Percentiles rank a stretch among this genome's conserved stretches.
Conservation (phyloP, 2,113 vertebrate species). For the Dicrurus megarhynchus region DNA sequence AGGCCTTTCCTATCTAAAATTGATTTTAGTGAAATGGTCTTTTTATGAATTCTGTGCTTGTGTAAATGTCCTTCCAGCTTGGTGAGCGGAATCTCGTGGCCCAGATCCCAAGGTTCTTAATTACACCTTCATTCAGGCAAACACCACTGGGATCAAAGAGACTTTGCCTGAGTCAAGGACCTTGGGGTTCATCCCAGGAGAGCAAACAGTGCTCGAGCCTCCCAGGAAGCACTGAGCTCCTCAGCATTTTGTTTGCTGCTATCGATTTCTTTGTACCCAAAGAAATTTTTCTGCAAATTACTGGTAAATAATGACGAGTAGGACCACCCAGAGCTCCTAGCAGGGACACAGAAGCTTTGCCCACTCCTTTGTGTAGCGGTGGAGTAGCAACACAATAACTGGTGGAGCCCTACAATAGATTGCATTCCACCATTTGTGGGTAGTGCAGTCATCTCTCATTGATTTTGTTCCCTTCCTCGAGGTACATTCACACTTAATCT, state of each 20-base stretch:
- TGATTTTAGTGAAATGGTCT: neutral
- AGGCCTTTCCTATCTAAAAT: neutral
- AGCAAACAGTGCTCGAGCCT: neutral
- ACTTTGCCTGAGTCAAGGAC: neutral
- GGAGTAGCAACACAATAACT: neutral
- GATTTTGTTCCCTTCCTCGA: neutral
- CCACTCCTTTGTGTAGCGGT: neutral
- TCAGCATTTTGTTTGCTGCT: neutral
- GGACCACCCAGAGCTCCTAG: neutral
- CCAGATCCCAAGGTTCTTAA: neutral
- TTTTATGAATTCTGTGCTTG: neutral
- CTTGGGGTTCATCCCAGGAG: neutral
- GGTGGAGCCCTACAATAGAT: neutral
- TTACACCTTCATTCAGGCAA: neutral
- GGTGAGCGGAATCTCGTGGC: neutral
- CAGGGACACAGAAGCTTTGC: neutral
- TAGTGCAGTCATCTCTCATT: neutral
- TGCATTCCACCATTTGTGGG: neutral
- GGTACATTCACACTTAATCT: neutral
- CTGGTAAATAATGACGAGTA: neutral
- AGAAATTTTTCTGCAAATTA: neutral
- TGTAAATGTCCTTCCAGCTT: neutral
- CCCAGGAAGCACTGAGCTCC: neutral
- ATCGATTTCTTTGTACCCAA: neutral
- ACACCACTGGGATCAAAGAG: neutral